Evolutionary conservation across 2,113 vertebrate genomes (phyloP), one percentile per base, ranked within the genome.

Genomic region (Alosa alosa): DNA sequence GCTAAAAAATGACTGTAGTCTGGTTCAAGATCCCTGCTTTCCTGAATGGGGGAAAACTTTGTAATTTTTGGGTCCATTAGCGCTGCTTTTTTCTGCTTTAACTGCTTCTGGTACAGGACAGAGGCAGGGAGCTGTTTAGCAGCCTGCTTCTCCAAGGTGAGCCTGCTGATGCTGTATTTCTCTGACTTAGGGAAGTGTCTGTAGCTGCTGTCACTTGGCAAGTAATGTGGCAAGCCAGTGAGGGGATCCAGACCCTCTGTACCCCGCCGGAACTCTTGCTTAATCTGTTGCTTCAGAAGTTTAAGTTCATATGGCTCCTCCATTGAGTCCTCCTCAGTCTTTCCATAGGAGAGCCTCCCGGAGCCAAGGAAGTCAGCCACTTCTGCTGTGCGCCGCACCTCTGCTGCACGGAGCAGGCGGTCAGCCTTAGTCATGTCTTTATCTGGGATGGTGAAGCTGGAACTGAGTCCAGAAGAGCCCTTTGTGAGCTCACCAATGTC

Each of bases 221-320:
- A 96, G 93, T 98, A 99, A 44, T 98, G 98, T 11, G 98, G 96
- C 22, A 97, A 93, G 6, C 96, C 96, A 85, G 97, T 94, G 68
- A 99, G 94, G 87, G 98, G 98, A 86, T 99, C 99, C 47, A 99
- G 91, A 82, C 96, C 96, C 84, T 99, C 98, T 22, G 97, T 93
- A 75, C 99, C 98, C 89, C 98, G 95, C 60, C 97, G 96, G 89
- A 99, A 99, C 89, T 99, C 99, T 85, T 99, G 99, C 81, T 99
- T 99, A 88, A 99, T 99, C 91, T 99, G 99, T 81, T 99, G 98
- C 89, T 99, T 99, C 82, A 99, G 93, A 85, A 99, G 95, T 87
- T 99, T 99, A 82, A 99, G 92, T 88, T 99, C 99, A 91, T 99
- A 99, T 17, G 99, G 97, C 41, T 99, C 99, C 86, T 99, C 98